Evolutionary conservation across 2,888 invertebrate species (phyloP).

Genomic region (Drosophila mercatorum): DNA sequence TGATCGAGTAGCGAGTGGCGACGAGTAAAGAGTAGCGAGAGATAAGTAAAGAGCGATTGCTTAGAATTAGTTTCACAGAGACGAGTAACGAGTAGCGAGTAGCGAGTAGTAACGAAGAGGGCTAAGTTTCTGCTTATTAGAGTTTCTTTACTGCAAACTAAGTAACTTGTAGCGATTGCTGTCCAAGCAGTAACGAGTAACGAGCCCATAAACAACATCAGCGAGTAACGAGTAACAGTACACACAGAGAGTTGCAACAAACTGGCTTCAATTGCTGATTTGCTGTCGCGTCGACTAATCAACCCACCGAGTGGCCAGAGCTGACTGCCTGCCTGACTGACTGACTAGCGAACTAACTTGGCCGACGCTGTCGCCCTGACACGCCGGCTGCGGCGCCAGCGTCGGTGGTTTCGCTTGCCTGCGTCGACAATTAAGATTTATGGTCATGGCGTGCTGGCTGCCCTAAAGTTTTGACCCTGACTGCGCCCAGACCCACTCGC

Average conservation of each 20-base stretch:
- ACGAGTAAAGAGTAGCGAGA: background rate
- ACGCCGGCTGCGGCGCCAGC: constrained; percentile 29
- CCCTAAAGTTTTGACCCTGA: constrained; percentile 57
- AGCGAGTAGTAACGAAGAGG: background rate
- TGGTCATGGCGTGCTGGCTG: constrained; percentile 72
- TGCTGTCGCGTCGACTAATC: constrained; percentile 2
- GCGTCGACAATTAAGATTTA: constrained; percentile 75
- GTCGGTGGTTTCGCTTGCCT: constrained; percentile 69
- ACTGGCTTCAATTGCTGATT: background rate
- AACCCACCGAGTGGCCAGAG: constrained; percentile 15
- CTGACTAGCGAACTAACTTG: constrained; percentile 25
- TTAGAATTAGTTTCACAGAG: too few relatives aligned
- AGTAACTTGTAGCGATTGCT: too few relatives aligned
- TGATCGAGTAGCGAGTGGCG: background rate
- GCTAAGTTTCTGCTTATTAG: too few relatives aligned
- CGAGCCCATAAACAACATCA: too few relatives aligned
- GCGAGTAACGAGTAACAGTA: background rate
- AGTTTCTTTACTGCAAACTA: too few relatives aligned
- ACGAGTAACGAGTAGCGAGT: background rate
- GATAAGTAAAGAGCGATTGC: too few relatives aligned
- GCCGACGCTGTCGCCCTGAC: constrained; percentile 19
- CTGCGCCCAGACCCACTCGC: background rate
- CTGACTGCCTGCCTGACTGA: constrained; percentile 29
- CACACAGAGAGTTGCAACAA: background rate
- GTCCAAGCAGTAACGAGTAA: too few relatives aligned